phyloP scores from a whole-genome alignment of 2,797 vertebrate species.

The Lagodon rhomboides region DNA sequence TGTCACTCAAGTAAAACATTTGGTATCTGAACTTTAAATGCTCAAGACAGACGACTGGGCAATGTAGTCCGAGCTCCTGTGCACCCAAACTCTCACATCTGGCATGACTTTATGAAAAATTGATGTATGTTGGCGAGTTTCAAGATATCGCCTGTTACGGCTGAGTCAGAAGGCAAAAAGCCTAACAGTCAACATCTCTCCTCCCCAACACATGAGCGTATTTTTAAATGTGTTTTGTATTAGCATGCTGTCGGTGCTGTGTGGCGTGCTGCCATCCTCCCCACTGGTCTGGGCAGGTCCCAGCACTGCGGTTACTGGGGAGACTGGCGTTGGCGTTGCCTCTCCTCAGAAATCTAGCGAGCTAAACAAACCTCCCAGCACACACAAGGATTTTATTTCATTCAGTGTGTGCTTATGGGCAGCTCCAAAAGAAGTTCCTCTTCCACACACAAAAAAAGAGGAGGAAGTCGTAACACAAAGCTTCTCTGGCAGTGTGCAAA shows the following conservation, averaged over 20 bases:
- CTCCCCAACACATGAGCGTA: neutral
- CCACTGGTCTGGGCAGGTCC: slow-evolving; percentile 61
- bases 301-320: slow-evolving; percentile 77
- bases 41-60: neutral
- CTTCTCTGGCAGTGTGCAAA: slow-evolving; percentile 72
- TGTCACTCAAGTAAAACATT: neutral
- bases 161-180: neutral
- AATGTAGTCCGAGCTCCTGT: neutral
- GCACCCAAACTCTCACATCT: neutral
- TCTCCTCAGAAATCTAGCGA: slow-evolving; percentile 75
- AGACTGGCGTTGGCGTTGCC: slow-evolving; percentile 74
- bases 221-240: slow-evolving; percentile 43
- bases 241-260: slow-evolving; percentile 67
- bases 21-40: slow-evolving; percentile 16
- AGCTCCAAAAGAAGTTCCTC: slow-evolving; percentile 73
- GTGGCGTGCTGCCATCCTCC: slow-evolving; percentile 62
- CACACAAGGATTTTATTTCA: slow-evolving; percentile 72
- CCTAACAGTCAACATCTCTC: neutral
- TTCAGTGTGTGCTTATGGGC: slow-evolving; percentile 70
- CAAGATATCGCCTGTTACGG: neutral
- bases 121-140: neutral
- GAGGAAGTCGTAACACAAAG: slow-evolving; percentile 85
- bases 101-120: neutral
- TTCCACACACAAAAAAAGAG: slow-evolving; percentile 64
- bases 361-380: slow-evolving; percentile 72